phyloP scores from a whole-genome alignment of 2,113 vertebrate species.

The Oryzias woworae region DNA sequence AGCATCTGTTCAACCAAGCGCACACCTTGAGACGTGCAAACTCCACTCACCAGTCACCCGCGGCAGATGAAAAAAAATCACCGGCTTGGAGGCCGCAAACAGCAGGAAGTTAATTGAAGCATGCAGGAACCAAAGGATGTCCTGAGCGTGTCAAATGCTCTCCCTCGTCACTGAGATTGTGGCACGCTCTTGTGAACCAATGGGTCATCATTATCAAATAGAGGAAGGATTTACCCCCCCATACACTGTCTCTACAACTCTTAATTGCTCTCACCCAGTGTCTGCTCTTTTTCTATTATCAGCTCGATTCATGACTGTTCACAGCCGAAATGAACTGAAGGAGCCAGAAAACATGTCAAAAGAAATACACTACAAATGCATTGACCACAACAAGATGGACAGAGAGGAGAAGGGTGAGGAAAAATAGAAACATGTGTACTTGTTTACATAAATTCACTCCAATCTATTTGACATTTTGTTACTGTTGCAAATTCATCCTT shows the following conservation, averaged over 20 bases:
- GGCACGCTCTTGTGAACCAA: conserved; percentile 55
- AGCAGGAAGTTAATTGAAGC: conserved; percentile 77
- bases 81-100: conserved; percentile 66
- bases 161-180: conserved; percentile 31
- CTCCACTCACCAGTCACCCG: conserved; percentile 26
- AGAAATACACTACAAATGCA: conserved; percentile 53
- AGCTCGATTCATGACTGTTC: conserved; percentile 58
- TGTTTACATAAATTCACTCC: not conserved
- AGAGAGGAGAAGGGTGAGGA: conserved; percentile 11
- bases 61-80: conserved; percentile 59
- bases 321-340: conserved; percentile 51
- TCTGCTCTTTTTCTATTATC: conserved; percentile 54
- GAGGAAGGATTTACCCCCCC: conserved; percentile 46
- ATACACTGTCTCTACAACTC: conserved; percentile 10
- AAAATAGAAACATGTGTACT: conserved; percentile 24
- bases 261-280: conserved; percentile 11
- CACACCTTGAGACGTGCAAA: conserved; percentile 28
- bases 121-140: conserved; percentile 64
- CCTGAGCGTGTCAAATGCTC: conserved; percentile 54
- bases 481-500: too few species aligned
- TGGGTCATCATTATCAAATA: conserved; percentile 70
- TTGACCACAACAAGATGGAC: conserved; percentile 27
- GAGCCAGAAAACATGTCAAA: conserved; percentile 54
- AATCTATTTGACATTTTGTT: too few species aligned
- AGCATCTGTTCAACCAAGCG: too few species aligned